A percentile compares a stretch with the other conserved stretches of the same genome.
These are phyloP conservation scores for Eudemis profundana DNA, from an alignment of 2,888 invertebrate species.

Conservation along the genomic window DNA sequence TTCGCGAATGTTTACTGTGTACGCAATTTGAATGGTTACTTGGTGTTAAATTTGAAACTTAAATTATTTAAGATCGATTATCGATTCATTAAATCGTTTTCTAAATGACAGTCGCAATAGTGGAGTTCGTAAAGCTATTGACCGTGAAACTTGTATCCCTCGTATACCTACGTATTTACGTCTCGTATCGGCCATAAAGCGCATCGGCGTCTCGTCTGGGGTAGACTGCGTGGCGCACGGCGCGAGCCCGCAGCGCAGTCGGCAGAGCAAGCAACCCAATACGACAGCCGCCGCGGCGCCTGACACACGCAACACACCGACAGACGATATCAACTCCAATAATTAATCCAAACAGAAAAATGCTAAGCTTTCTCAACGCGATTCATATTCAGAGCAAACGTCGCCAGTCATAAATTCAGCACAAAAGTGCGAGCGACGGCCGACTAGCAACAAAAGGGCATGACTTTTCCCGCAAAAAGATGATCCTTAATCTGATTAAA, in stretches of 20 bases:
- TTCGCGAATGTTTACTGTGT: slow-evolving; percentile 5
- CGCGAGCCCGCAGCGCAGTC: slow-evolving; percentile 30
- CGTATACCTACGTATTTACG: slow-evolving; percentile 41
- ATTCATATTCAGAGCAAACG: slow-evolving; percentile 82
- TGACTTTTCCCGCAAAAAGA: slow-evolving; percentile 84
- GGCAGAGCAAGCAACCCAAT: slow-evolving; percentile 46
- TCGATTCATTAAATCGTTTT: neutral
- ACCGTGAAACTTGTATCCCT: slow-evolving; percentile 40
- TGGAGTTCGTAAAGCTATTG: slow-evolving; percentile 17
- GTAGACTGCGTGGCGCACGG: slow-evolving; percentile 75
- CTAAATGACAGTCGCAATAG: neutral
- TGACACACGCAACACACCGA: slow-evolving; percentile 46
- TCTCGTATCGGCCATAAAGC: slow-evolving; percentile 58
- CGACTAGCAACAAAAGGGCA: slow-evolving; percentile 83
- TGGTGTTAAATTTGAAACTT: neutral
- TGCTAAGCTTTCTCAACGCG: slow-evolving; percentile 52
- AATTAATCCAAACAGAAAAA: slow-evolving; percentile 30
- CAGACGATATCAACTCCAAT: slow-evolving; percentile 24
- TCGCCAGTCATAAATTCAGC: slow-evolving; percentile 80
- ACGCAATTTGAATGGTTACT: neutral
- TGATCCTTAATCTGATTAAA: slow-evolving; percentile 86
- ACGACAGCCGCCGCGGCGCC: slow-evolving; percentile 71
- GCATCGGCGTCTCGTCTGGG: slow-evolving; percentile 59
- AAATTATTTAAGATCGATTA: neutral
- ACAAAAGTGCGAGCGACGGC: slow-evolving; percentile 81